Base-by-base conservation (phyloP, 2,888 invertebrate species). In the Yponomeuta sedellus region DNA sequence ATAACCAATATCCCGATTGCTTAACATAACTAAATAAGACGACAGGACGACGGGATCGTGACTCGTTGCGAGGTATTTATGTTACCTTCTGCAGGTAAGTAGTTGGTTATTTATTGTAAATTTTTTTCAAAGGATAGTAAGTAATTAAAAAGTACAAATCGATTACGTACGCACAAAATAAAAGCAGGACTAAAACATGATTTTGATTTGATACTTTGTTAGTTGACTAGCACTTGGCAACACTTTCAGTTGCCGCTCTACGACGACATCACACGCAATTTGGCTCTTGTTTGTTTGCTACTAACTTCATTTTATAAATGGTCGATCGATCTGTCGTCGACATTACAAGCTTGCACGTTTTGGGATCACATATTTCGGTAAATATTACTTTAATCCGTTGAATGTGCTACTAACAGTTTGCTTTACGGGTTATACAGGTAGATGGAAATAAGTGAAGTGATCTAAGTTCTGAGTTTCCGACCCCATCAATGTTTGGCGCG, bases 251-350 rank as follows among this genome's bases (percentile, higher is more conserved):
- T 87, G 80, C 82, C 87, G 86, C 87, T 86, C 78, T 76, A 72
- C 83, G 79, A 84, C 81, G 83, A n/a, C n/a, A n/a, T 87, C 86
- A 86, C 86, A 81, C 83, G 82, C 85, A 81, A 85, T 82, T 78
- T 80, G 77, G 73, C 76, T 71, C 77, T 1, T 52, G 44, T 52
- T 52, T 52, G 44, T 16, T 68, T 79, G 79, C 69, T 71, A 75
- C 88, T 74, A 86, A 86, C 90, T 91, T 91, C 90, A 88, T 80
- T 83, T 77, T 72, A 77, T 86, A 86, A 81, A 89, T 87, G 88
- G 87, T 91, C 91, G 90, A 90, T 91, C 85, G 34, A 34, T 88
- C 77, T 85, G 88, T 82, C 83, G 85, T 84, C 88, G 85, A 86
- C 80, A 87, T 34, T 34, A 34, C 34, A 88, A 88, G 86, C 86